Evolutionary conservation across 2,113 vertebrate genomes (phyloP).

Genomic region (Polyodon spathula): DNA sequence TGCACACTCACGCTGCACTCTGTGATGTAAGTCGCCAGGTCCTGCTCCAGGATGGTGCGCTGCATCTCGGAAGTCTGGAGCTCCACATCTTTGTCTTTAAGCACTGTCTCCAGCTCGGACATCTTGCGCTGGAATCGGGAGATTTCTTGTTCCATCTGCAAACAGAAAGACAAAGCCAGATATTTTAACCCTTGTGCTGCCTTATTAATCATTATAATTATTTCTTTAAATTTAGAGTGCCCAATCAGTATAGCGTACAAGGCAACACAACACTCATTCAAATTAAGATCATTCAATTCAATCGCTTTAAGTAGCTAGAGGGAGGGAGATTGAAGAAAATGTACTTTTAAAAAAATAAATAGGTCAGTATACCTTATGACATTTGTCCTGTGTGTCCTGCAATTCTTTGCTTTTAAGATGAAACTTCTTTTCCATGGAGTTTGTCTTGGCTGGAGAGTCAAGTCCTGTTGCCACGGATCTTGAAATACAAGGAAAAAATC

Average conservation of each 20-base stretch:
- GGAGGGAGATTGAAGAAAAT: too few relatives aligned
- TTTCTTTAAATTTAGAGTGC: too few relatives aligned
- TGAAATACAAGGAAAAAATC: slow-evolving; percentile 17
- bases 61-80: slow-evolving; percentile 96
- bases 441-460: slow-evolving; percentile 93
- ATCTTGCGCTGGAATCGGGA: slow-evolving; percentile 94
- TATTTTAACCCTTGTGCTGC: too few relatives aligned
- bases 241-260: too few relatives aligned
- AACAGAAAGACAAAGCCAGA: slow-evolving; percentile 4
- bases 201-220: too few relatives aligned
- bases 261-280: too few relatives aligned
- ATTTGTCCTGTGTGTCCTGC: slow-evolving; percentile 94
- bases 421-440: slow-evolving; percentile 98
- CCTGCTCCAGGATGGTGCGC: slow-evolving; percentile 93
- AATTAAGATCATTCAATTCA: too few relatives aligned
- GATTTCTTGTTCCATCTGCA: slow-evolving; percentile 96
- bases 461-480: slow-evolving; percentile 71
- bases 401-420: slow-evolving; percentile 95
- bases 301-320: too few relatives aligned
- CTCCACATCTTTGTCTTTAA: slow-evolving; percentile 98
- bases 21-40: slow-evolving; percentile 97
- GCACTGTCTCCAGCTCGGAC: slow-evolving; percentile 94
- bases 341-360: neutral
- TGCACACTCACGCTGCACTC: slow-evolving; percentile 87
- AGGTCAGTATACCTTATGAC: slow-evolving; percentile 72